Conservation (phyloP, 2,113 vertebrate species). For the Gallinago undulata region DNA sequence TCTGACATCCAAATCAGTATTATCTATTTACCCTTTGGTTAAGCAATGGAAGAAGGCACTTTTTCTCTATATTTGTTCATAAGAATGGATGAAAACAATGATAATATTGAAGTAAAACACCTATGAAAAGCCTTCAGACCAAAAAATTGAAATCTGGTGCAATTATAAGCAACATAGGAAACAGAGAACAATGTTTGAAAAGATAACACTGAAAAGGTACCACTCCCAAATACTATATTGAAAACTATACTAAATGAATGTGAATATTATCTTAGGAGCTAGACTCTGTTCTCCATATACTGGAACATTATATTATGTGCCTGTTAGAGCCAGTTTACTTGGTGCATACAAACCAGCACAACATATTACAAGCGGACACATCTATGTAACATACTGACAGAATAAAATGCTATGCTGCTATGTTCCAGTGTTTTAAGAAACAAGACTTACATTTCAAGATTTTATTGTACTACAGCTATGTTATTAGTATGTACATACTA, state of each 20-base stretch:
- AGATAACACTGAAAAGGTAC: not conserved
- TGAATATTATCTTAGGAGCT: not conserved
- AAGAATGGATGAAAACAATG: not conserved
- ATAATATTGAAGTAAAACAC: not conserved
- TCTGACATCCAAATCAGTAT: not conserved
- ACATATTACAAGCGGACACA: not conserved
- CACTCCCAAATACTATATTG: not conserved
- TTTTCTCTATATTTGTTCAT: not conserved
- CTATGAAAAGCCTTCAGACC: not conserved
- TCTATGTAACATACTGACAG: not conserved
- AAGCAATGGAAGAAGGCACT: not conserved
- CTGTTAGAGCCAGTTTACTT: not conserved
- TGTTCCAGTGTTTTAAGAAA: not conserved
- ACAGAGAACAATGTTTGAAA: not conserved
- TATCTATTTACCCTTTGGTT: not conserved
- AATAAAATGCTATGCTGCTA: not conserved
- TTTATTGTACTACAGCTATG: not conserved
- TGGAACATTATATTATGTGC: not conserved
- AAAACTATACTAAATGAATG: not conserved
- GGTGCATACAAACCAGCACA: not conserved
- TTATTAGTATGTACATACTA: not conserved
- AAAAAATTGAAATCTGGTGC: not conserved
- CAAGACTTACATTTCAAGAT: not conserved
- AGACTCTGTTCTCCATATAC: not conserved
- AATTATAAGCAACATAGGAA: not conserved